Percentiles rank a stretch among this genome's conserved stretches.
Conservation (phyloP, 2,797 vertebrate species). For the Acanthurus tractus region DNA sequence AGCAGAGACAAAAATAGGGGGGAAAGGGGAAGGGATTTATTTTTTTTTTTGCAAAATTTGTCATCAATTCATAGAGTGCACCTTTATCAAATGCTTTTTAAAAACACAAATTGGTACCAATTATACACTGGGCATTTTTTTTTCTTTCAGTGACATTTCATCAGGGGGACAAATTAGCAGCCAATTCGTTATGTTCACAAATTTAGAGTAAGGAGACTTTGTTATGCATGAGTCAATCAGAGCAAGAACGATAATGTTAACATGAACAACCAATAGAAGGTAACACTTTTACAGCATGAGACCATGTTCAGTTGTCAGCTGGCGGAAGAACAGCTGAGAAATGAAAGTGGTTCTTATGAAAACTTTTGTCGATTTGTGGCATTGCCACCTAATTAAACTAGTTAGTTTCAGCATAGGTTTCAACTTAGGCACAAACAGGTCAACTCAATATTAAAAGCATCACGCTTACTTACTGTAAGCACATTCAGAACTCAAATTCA, state of each 20-base stretch:
- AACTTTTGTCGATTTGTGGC: conserved; percentile 56
- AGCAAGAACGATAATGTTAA: conserved; percentile 29
- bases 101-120: conserved; percentile 74
- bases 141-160: conserved; percentile 68
- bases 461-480: conserved; percentile 44
- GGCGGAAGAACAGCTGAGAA: conserved; percentile 82
- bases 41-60: conserved; percentile 64
- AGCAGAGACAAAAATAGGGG: conserved; percentile 67
- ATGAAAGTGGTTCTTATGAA: conserved; percentile 37
- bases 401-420: conserved; percentile 49
- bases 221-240: conserved; percentile 62
- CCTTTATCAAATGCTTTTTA: conserved; percentile 29
- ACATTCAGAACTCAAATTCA: conserved; percentile 51
- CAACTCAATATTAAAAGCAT: conserved; percentile 40
- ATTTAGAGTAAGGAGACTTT: conserved; percentile 77
- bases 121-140: conserved; percentile 55
- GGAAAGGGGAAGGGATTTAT: conserved; percentile 81
- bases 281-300: conserved; percentile 28
- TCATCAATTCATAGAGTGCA: conserved; percentile 60
- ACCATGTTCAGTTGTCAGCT: conserved; percentile 57
- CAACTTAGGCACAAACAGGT: conserved; percentile 74
- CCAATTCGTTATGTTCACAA: conserved; percentile 75
- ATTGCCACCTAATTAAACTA: conserved; percentile 43
- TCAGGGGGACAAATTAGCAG: conserved; percentile 77
- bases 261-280: conserved; percentile 40